These are phyloP conservation scores for Corythaeola cristata DNA, from an alignment of 2,113 vertebrate genomes.

Conservation along the genomic window DNA sequence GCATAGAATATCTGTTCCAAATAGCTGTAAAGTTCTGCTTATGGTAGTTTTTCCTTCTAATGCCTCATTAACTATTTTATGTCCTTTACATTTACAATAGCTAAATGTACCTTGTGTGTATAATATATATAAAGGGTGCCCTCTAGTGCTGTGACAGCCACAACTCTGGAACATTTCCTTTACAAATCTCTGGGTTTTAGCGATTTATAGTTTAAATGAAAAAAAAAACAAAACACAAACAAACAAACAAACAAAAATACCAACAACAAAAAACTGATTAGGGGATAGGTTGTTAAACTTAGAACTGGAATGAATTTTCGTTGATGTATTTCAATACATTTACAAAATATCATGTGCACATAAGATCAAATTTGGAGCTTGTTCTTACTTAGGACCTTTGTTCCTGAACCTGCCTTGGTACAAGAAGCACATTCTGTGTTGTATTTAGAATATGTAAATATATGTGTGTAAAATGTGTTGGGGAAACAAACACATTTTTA, in stretches of 20 bases:
- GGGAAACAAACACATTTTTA: background rate
- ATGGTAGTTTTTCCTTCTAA: background rate
- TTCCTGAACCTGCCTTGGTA: background rate
- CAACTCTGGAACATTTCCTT: background rate
- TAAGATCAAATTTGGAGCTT: background rate
- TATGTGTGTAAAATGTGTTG: background rate
- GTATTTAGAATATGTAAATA: slow-evolving; percentile 7
- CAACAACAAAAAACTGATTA: background rate
- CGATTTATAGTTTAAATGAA: background rate
- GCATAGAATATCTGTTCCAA: slow-evolving; percentile 5
- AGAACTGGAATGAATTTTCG: background rate
- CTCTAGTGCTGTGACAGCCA: slow-evolving; percentile 51
- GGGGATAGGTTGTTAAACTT: background rate
- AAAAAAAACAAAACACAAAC: too few species aligned
- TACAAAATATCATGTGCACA: background rate
- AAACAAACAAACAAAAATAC: too few species aligned
- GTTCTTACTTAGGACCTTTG: background rate
- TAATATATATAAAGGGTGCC: slow-evolving; percentile 54
- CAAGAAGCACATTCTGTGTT: background rate
- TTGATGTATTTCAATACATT: background rate
- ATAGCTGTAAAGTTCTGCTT: slow-evolving; percentile 26
- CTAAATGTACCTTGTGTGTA: background rate
- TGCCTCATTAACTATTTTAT: slow-evolving; percentile 8
- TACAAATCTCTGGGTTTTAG: background rate
- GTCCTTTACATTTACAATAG: background rate